Base-by-base conservation (phyloP, 2,888 invertebrate species). In the Ophonus ardosiacus region DNA sequence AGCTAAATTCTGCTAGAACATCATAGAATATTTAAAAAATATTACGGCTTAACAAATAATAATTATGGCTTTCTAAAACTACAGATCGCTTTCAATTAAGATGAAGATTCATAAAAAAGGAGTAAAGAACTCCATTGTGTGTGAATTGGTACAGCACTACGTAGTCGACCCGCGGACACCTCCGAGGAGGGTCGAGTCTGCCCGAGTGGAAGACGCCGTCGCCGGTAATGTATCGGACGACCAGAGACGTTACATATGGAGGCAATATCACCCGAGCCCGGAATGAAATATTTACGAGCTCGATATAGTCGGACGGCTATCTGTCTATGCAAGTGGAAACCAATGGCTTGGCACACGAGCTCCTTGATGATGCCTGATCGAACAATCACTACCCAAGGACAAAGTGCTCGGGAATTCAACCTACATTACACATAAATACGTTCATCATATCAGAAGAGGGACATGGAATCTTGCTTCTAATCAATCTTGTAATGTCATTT, bases 221-320 rank as follows among this genome's bases (percentile, higher is more conserved):
- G 31, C 31, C 31, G 71, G 71, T 71, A 71, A 71, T 71, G 71
- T 43, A 71, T 74, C 74, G 51, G 15, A 24, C n/a, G 68, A 31
- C 68, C 15, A 10, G 38, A 68, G 31, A 74, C 74, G 74, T 74
- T 74, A 74, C 74, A 74, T 74, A 74, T 74, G 74, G 74, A 40
- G 51, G 43, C 74, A 74, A 74, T 74, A 74, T 74, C 74, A 59
- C 21, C 78, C 78, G 59, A 24, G 31, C 76, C 24, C 17, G 74
- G 74, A 83, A 83, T 83, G 83, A 83, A 83, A 83, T 83, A 83
- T 83, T 83, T 83, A 83, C 83, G 83, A 83, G 43, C 56, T 68
- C 51, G 24, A 56, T 65, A 81, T 81, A 81, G 68, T 57, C 59
- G 83, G 71, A 71, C 59, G 63, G 56, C 71, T 38, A 74, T 71